Percentiles rank a stretch among this genome's conserved stretches.
These are phyloP conservation scores for Aspidapion aeneum DNA, from an alignment of 2,888 invertebrate species.

Conservation along the genomic window DNA sequence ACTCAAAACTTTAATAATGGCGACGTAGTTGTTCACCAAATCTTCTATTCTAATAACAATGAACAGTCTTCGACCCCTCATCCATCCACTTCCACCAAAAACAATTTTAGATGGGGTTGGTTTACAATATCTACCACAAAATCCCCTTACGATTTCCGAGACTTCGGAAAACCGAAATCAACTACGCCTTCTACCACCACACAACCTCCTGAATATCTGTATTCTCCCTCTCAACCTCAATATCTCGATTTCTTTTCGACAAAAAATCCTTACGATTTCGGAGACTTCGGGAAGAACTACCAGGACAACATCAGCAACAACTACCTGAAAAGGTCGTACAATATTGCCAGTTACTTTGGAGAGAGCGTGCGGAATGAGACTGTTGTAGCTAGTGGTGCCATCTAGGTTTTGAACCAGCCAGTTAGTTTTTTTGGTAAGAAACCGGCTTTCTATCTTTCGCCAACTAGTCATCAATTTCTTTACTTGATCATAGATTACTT, in stretches of 20 bases:
- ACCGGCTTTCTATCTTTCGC: too few relatives aligned
- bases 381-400: too few relatives aligned
- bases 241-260: slow-evolving; percentile 52
- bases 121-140: slow-evolving; percentile 40
- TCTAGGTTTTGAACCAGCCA: too few relatives aligned
- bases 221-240: slow-evolving; percentile 47
- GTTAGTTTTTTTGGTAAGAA: too few relatives aligned
- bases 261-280: slow-evolving; percentile 54
- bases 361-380: too few relatives aligned
- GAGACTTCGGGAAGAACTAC: slow-evolving; percentile 42
- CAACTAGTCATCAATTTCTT: too few relatives aligned
- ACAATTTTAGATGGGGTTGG: slow-evolving; percentile 8
- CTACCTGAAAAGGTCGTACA: slow-evolving; percentile 49
- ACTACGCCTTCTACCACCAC: slow-evolving; percentile 29
- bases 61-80: not conserved
- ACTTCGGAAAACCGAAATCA: slow-evolving; percentile 30
- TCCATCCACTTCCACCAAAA: not conserved
- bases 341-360: too few relatives aligned
- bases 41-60: too few relatives aligned
- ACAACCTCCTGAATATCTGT: slow-evolving; percentile 20
- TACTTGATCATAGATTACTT: too few relatives aligned
- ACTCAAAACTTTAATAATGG: not conserved
- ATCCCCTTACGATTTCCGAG: slow-evolving; percentile 41
- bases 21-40: not conserved
- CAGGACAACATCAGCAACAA: slow-evolving; percentile 43